Evolutionary conservation across 2,888 invertebrate species (phyloP), one percentile per base, ranked within the genome.

Genomic region (Agrotis clavis): DNA sequence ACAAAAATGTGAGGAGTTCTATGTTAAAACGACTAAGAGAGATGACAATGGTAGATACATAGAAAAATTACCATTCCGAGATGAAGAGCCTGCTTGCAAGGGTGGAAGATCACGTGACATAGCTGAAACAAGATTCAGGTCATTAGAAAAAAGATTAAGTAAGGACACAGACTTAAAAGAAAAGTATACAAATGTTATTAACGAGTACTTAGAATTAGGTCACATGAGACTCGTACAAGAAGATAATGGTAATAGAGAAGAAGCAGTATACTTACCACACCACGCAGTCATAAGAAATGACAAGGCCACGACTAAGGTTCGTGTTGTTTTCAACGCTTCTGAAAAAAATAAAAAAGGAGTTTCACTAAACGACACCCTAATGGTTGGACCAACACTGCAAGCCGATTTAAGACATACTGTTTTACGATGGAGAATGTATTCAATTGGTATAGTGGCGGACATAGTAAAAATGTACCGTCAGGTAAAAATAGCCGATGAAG

Each of bases 231-330:
- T 21, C 2, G 61, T 74, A 56, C 45, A 50, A 1, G 35, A 66
- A 4, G 41, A 48, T 11, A 64, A 68, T n/a, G n/a, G 11, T 9
- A 67, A 56, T 7, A 51, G 19, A 16, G 41, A 61, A 9, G 25
- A 50, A 63, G 65, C 77, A 5, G 74, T 84, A 2, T 86, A 87
- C 47, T 59, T 87, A 56, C 88, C 89, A 7, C 88, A 90, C 48
- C 89, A 88, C 25, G 25, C 60, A 0, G 86, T 90, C 0, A 30
- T 88, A 2, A 76, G 81, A 7, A 68, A 79, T 9, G 78, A 84
- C 19, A 82, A 68, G 54, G 30, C 13, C 1, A 71, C 65, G 11
- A 70, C 69, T 3, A 69, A 69, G 25, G 47, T 63, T 18, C 50
- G 68, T 13, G 61, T 68, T 35, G 69, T 69, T 18, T 69, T 69